Base-by-base conservation (phyloP, 2,113 vertebrate genomes). In the Mastomys natalensis region DNA sequence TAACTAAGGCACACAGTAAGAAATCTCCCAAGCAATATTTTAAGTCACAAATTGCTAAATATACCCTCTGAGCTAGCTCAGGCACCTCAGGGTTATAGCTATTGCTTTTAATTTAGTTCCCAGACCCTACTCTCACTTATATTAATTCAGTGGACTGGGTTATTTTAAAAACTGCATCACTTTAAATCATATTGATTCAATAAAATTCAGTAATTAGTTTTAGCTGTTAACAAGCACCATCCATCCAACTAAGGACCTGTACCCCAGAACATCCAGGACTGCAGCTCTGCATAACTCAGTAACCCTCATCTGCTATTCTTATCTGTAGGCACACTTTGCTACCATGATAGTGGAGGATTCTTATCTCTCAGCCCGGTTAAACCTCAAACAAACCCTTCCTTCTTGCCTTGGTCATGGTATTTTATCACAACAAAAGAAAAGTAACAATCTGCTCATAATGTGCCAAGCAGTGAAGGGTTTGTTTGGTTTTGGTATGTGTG, bases 181-280 rank as follows among this genome's bases (percentile, higher is more conserved):
- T 51, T 29, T 86, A 93, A 40, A 60, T 55, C 66, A 90, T 76
- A 68, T 7, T 82, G 48, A 95, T 8, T 64, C 70, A 92, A 93
- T 45, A 94, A 45, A 84, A 22, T 43, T 9, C 43, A 37, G 7
- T 1, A 55, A 70, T 29, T 82, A 88, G 37, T 76, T 48, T 74
- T 24, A 70, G 87, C 21, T 80, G 55, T 8, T 53, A 72, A 93
- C 37, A 40, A 87, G 37, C 34, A 82, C 24, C 15, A 53, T 84
- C 34, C 29, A 62, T 81, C n/a, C 80, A 82, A n/a, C 58, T 24
- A 45, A 55, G 13, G 45, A 82, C n/a, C 22, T 43, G 51, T 1
- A 40, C 26, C 34, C 62, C 60, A 86, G 9, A 86, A 66, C 37
- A 9, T 45, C 15, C 13, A 64, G 43, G 34, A 51, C 15, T 45